phyloP scores from a whole-genome alignment of 1,140 invertebrate species.

The Oreohelix idahoensis region DNA sequence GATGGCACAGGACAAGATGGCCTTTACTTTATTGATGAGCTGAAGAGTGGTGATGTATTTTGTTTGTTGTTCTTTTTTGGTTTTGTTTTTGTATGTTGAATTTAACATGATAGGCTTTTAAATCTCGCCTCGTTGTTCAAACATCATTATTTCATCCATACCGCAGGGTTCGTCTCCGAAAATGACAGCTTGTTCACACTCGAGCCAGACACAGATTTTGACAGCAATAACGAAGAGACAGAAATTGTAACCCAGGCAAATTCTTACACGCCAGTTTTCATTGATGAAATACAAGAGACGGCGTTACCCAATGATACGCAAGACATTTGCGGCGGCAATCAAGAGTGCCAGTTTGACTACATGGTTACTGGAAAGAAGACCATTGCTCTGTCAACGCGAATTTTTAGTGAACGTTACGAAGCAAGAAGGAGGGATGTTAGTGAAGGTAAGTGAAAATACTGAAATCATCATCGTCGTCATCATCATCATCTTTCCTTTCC shows the following conservation, averaged over 20 bases:
- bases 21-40: too few relatives aligned
- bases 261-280: constrained; percentile 29
- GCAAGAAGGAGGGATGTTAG: constrained; percentile 54
- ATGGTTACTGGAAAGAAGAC: constrained; percentile 55
- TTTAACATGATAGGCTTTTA: too few relatives aligned
- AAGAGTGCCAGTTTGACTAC: constrained; percentile 62
- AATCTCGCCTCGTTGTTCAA: too few relatives aligned
- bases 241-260: neutral
- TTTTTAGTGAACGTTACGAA: constrained; percentile 59
- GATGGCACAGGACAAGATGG: too few relatives aligned
- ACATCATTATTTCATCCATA: too few relatives aligned
- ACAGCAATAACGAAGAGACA: neutral
- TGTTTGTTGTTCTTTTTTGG: too few relatives aligned
- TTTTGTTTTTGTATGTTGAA: too few relatives aligned
- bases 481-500: too few relatives aligned
- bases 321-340: constrained; percentile 58
- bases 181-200: constrained; percentile 46
- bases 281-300: constrained; percentile 15
- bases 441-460: constrained; percentile 53
- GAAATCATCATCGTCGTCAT: too few relatives aligned
- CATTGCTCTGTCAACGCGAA: constrained; percentile 55
- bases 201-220: neutral
- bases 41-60: too few relatives aligned
- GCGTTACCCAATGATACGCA: constrained; percentile 44
- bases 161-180: constrained; percentile 39